Base-by-base conservation (phyloP, 2,113 vertebrate genomes). In the Microcebus jonahi region DNA sequence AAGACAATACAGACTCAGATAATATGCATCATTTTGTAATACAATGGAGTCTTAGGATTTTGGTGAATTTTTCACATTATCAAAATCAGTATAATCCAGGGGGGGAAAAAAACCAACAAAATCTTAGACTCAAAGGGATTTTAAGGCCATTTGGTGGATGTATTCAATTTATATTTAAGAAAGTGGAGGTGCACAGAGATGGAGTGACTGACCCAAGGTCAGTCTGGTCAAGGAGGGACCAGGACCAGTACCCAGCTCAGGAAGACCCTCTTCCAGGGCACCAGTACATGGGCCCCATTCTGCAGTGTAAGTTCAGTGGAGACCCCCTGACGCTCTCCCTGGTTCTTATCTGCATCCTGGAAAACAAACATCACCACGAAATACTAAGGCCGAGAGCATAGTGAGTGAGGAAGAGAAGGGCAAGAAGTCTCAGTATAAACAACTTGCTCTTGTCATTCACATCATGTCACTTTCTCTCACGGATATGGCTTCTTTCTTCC, bases 231-330 rank as follows among this genome's bases (percentile, higher is more conserved):
- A n/a, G 6, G 6, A 73, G 57, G 39, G 80, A n/a, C 8, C 42
- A 15, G 48, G 9, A 6, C 4, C 13, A 25, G 59, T 2, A 1
- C 15, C 27, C 0, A 3, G n/a, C 1, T 5, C 39, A 6, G 39
- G 50, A n/a, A 4, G 8, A 4, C 25, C 42, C 12, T 12, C 48
- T 80, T 34, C 8, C 13, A 1, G 1, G 7, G 29, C 39, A n/a
- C 17, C n/a, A 29, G 18, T 15, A 39, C 36, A 20, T 0, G 6
- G 45, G 31, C 25, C 63, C 42, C 31, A 8, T 13, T 17, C 34
- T 55, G 23, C 3, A 12, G 8, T 11, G 11, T 25, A 45, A 59
- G 5, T 17, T 73, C 21, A 29, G 5, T 23, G 31, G 1, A 20
- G 77, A 61, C 25, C 5, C 21, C 7, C 48, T 13, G 0, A 48